These are phyloP conservation scores for Charadrius vociferus DNA, from an alignment of 2,113 vertebrate genomes.

Conservation along the genomic window DNA sequence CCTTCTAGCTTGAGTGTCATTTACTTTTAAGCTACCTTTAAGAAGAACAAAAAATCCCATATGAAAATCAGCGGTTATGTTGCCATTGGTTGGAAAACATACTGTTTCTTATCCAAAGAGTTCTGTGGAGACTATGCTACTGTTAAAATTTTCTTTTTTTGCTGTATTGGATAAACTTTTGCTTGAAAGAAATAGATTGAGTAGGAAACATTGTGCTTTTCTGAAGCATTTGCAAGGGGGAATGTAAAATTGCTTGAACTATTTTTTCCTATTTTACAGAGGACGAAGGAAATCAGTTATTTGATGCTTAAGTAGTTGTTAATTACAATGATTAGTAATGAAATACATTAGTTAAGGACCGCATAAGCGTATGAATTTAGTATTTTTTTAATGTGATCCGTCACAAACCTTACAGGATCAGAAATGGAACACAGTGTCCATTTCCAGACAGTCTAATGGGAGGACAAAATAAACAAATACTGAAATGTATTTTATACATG, in stretches of 20 bases:
- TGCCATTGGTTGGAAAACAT: neutral
- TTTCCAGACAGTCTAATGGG: neutral
- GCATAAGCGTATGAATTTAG: neutral
- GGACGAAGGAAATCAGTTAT: neutral
- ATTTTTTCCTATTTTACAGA: neutral
- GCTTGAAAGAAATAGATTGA: neutral
- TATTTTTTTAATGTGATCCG: neutral
- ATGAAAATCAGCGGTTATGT: neutral
- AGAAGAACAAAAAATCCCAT: neutral
- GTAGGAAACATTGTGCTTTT: neutral
- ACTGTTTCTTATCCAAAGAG: neutral
- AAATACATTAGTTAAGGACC: neutral
- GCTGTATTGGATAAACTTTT: neutral
- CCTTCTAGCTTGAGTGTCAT: neutral
- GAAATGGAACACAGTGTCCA: neutral
- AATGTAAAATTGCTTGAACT: neutral
- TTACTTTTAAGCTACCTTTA: neutral
- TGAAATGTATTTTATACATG: neutral
- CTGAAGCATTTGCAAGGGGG: neutral
- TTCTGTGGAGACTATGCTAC: neutral
- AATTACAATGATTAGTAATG: neutral
- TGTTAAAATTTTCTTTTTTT: neutral
- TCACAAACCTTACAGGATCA: neutral
- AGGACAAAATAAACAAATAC: neutral
- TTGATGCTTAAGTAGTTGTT: neutral